A percentile compares a stretch with the other conserved stretches of the same genome.
Evolutionary conservation across 1,140 invertebrate species (phyloP).

Genomic region (Drosophila nigrodunni): DNA sequence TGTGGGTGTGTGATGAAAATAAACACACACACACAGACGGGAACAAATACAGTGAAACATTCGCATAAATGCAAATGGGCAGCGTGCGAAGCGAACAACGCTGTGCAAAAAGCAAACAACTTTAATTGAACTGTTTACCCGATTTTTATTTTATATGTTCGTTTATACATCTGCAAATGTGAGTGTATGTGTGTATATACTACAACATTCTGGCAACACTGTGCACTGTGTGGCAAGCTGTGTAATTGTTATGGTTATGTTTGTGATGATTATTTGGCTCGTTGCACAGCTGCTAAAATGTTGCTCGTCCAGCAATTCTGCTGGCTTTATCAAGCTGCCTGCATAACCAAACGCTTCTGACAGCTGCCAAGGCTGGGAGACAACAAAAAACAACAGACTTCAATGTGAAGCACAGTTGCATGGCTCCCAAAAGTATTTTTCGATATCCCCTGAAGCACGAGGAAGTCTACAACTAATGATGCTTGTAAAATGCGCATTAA

Average conservation of each 20-base stretch:
- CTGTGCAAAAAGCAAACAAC: slow-evolving; percentile 75
- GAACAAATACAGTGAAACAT: slow-evolving; percentile 40
- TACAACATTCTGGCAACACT: slow-evolving; percentile 27
- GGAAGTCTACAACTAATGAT: slow-evolving; percentile 1
- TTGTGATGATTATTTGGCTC: slow-evolving; percentile 83
- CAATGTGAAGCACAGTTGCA: slow-evolving; percentile 12
- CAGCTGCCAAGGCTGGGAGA: background rate
- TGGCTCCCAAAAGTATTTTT: slow-evolving; percentile 1
- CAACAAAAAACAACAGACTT: slow-evolving; percentile 11
- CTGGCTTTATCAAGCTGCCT: slow-evolving; percentile 42
- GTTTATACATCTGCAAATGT: slow-evolving; percentile 46
- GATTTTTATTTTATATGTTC: slow-evolving; percentile 76
- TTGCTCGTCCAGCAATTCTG: slow-evolving; percentile 22
- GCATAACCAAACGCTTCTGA: slow-evolving; percentile 31
- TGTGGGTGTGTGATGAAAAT: slow-evolving; percentile 37
- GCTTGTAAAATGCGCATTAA: background rate
- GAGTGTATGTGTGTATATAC: slow-evolving; percentile 19
- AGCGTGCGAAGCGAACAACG: slow-evolving; percentile 67
- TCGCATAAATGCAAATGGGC: slow-evolving; percentile 76
- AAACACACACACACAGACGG: slow-evolving; percentile 22
- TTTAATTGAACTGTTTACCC: slow-evolving; percentile 84
- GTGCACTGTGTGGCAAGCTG: slow-evolving; percentile 37
- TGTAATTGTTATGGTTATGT: slow-evolving; percentile 84
- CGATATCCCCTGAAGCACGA: background rate
- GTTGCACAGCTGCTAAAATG: slow-evolving; percentile 76